These are phyloP conservation scores for Syrista parreyssii DNA, from an alignment of 2,888 invertebrate species.

Conservation along the genomic window DNA sequence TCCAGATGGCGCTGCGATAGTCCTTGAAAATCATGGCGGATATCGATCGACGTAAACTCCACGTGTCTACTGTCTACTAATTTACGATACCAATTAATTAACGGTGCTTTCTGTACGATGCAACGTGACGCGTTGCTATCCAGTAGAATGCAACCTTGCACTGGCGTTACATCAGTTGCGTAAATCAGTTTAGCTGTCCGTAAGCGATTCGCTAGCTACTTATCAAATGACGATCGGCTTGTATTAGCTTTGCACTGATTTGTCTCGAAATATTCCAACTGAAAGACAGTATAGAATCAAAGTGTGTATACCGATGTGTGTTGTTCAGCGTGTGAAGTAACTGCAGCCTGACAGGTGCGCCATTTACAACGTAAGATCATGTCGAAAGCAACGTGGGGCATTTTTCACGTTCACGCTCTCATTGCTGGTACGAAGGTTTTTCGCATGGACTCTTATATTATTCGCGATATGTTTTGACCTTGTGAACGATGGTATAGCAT, in stretches of 20 bases:
- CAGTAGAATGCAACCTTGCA: not conserved
- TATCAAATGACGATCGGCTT: not conserved
- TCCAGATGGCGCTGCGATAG: not conserved
- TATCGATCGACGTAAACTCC: too few relatives aligned
- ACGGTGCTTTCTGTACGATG: not conserved
- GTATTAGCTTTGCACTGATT: not conserved
- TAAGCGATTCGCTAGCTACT: not conserved
- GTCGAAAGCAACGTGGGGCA: conserved; percentile 43
- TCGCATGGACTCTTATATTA: conserved; percentile 19
- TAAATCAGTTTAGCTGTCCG: not conserved
- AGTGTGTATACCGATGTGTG: not conserved
- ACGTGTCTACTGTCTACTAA: too few relatives aligned
- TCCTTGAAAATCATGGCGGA: not conserved
- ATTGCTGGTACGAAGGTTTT: conserved; percentile 57
- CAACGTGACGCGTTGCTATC: not conserved
- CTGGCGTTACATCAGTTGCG: not conserved
- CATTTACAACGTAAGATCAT: conserved; percentile 10
- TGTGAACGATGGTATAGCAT: conserved; percentile 24
- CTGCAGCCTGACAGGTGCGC: not conserved
- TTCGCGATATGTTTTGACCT: conserved; percentile 23
- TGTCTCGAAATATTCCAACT: not conserved
- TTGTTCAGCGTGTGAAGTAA: not conserved
- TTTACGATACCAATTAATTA: not conserved
- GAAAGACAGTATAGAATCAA: not conserved
- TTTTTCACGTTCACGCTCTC: conserved; percentile 62